Conservation (phyloP, 2,797 vertebrate species). For the Esox lucius region DNA sequence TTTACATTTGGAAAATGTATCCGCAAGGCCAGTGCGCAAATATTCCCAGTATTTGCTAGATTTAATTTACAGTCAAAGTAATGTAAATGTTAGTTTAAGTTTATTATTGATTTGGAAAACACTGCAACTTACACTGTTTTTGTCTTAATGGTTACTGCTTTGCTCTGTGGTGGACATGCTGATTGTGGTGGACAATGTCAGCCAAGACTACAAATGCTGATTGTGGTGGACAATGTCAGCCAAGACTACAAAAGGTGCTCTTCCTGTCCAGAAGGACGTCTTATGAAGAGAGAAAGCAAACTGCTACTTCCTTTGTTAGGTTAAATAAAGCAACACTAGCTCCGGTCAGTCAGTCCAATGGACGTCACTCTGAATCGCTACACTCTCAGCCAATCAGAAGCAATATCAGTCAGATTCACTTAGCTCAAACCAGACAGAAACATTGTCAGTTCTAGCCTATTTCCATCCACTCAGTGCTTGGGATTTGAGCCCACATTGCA, state of each 20-base stretch:
- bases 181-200: slow-evolving; percentile 63
- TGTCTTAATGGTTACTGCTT: neutral
- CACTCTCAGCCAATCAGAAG: slow-evolving; percentile 69
- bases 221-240: slow-evolving; percentile 66
- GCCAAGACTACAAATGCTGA: slow-evolving; percentile 64
- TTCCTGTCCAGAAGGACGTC: slow-evolving; percentile 66
- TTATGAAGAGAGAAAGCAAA: slow-evolving; percentile 73
- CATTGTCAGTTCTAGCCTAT: slow-evolving; percentile 44
- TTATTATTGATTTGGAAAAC: neutral
- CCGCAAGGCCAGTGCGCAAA: neutral
- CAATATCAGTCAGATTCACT: slow-evolving; percentile 64
- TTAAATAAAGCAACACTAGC: slow-evolving; percentile 68
- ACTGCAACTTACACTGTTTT: neutral
- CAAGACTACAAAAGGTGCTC: slow-evolving; percentile 72
- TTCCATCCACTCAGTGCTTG: neutral
- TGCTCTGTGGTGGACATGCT: neutral
- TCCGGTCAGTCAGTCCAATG: slow-evolving; percentile 57
- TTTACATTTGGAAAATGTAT: neutral
- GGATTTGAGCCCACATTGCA: neutral
- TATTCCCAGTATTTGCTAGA: neutral
- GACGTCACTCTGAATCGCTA: slow-evolving; percentile 40
- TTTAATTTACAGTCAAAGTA: neutral
- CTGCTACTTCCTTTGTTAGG: slow-evolving; percentile 43
- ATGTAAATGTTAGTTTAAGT: neutral
- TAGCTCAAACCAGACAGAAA: slow-evolving; percentile 67